Percentiles rank a stretch among this genome's conserved stretches.
These are phyloP conservation scores for Psephotus haematonotus DNA, from an alignment of 2,113 vertebrate genomes.

Conservation along the genomic window DNA sequence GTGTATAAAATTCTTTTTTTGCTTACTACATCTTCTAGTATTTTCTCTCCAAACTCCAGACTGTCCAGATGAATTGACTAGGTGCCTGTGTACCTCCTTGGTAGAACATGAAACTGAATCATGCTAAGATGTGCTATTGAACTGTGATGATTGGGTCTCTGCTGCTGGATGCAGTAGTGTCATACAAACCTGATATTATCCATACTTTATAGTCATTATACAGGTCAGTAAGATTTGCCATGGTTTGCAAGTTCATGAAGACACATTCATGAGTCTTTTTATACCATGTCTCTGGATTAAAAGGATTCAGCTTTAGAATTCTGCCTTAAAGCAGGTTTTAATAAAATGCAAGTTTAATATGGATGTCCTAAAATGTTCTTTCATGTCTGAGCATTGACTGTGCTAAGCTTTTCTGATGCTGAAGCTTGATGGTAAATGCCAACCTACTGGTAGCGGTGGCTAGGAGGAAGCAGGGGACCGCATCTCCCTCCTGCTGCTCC, in stretches of 20 bases:
- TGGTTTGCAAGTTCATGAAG: neutral
- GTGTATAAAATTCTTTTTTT: neutral
- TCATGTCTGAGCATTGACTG: neutral
- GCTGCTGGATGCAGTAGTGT: neutral
- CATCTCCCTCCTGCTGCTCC: neutral
- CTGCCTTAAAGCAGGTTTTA: neutral
- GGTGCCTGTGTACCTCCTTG: neutral
- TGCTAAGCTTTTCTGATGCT: neutral
- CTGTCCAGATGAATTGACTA: neutral
- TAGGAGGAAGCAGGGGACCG: neutral
- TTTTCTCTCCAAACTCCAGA: neutral
- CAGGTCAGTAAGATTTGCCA: neutral
- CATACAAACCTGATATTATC: neutral
- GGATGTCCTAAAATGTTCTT: neutral
- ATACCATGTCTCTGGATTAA: neutral
- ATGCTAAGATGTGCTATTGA: neutral
- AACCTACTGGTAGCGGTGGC: neutral
- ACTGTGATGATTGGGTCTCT: neutral
- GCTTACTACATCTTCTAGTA: neutral
- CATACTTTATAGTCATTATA: rapidly evolving
- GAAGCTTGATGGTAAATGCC: neutral
- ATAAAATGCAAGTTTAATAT: neutral
- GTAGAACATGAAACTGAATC: rapidly evolving
- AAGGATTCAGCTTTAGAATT: neutral
- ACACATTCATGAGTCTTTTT: neutral